Evolutionary conservation across 2,797 vertebrate species (phyloP).

Genomic region (Pogoniulus pusillus): DNA sequence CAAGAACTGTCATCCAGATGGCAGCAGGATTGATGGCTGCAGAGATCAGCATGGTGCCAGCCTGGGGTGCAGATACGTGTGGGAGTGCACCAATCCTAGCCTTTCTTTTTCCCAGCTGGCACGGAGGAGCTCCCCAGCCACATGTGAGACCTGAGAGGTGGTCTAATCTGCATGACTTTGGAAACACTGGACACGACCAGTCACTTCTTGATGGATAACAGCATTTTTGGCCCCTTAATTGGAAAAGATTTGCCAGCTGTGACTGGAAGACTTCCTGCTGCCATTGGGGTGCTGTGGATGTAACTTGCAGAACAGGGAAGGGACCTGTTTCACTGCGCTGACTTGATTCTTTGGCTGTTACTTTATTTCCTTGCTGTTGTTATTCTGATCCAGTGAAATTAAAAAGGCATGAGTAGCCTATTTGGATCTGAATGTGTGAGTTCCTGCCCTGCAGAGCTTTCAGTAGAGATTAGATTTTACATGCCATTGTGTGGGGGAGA

Average conservation of each 20-base stretch:
- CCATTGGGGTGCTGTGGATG: neutral
- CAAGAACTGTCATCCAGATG: conserved; percentile 51
- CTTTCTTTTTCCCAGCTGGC: neutral
- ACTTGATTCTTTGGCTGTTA: conserved; percentile 37
- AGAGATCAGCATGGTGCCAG: neutral
- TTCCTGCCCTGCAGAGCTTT: conserved; percentile 64
- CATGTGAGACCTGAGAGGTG: neutral
- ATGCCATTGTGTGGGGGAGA: conserved; percentile 56
- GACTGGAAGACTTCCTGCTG: neutral
- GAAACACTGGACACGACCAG: neutral
- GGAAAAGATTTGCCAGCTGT: neutral
- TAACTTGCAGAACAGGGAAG: neutral
- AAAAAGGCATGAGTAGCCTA: conserved; percentile 65
- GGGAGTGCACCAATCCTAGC: neutral
- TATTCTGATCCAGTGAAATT: conserved; percentile 57
- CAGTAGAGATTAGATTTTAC: conserved; percentile 65
- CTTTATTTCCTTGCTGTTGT: conserved; percentile 46
- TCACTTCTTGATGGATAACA: neutral
- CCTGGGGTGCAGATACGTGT: neutral
- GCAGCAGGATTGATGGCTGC: conserved; percentile 28
- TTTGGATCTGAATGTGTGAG: conserved; percentile 57
- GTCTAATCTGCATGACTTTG: fast-evolving
- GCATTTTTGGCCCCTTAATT: neutral
- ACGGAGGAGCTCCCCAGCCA: neutral
- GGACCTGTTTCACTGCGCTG: neutral